Conservation (phyloP, 2,797 vertebrate genomes). For the Helostoma temminkii region DNA sequence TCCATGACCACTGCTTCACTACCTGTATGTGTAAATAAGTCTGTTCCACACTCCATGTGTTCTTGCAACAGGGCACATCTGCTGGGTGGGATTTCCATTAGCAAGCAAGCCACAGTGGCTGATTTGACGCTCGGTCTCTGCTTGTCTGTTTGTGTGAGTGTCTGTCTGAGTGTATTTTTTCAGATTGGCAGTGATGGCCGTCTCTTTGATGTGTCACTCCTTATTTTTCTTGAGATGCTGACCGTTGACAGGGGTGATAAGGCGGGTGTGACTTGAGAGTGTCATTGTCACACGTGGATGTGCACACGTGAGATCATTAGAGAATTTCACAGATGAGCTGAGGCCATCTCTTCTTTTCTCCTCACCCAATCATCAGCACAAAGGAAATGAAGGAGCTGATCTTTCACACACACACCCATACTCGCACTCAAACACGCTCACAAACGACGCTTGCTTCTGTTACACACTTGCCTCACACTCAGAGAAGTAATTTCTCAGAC, state of each 20-base stretch:
- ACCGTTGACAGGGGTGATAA: constrained; percentile 45
- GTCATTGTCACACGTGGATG: constrained; percentile 17
- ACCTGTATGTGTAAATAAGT: constrained; percentile 57
- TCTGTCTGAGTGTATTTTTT: constrained; percentile 55
- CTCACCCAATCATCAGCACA: constrained; percentile 40
- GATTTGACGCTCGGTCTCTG: constrained; percentile 50
- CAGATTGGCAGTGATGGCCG: constrained; percentile 36
- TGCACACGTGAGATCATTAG: constrained; percentile 40
- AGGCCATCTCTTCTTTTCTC: constrained; percentile 32
- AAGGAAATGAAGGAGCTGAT: constrained; percentile 47
- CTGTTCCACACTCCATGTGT: constrained; percentile 67
- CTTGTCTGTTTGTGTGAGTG: constrained; percentile 20
- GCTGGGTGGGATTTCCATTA: constrained; percentile 68
- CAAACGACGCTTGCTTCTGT: constrained; percentile 27
- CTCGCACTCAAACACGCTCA: constrained; percentile 18
- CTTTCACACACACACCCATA: not conserved
- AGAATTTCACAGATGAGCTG: constrained; percentile 64
- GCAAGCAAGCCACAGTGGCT: constrained; percentile 41
- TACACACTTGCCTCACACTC: constrained; percentile 46
- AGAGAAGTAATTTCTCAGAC: constrained; percentile 57
- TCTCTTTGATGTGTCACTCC: constrained; percentile 52
- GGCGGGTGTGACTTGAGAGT: constrained; percentile 18
- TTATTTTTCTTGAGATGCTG: constrained; percentile 47
- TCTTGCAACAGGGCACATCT: constrained; percentile 74
- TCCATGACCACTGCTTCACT: constrained; percentile 29